Percentiles rank a stretch among this genome's conserved stretches.
phyloP scores from a whole-genome alignment of 1,140 invertebrate genomes.

The Philopotamus ludificatus region DNA sequence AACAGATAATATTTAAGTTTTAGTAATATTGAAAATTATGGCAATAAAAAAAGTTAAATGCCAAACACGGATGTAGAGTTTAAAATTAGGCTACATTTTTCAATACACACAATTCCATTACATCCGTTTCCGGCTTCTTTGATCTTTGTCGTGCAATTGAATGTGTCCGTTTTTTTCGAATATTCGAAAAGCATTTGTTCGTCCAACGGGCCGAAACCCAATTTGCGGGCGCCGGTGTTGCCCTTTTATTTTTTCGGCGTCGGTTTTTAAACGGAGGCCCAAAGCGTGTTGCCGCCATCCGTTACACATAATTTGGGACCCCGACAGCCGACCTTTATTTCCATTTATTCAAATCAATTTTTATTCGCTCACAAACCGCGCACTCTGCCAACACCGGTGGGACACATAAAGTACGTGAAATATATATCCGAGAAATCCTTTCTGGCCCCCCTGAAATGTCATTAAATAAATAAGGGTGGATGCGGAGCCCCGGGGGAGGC shows the following conservation, averaged over 20 bases:
- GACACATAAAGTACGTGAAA: slow-evolving; percentile 24
- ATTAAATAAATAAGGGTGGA: slow-evolving; percentile 22
- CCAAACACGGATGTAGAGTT: neutral
- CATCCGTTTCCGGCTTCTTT: neutral
- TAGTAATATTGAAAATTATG: no score
- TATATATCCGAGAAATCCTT: slow-evolving; percentile 26
- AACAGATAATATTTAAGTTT: no score
- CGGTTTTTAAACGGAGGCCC: neutral
- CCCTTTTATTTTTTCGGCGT: slow-evolving; percentile 12
- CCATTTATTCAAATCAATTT: slow-evolving; percentile 35
- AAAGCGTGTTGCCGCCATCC: slow-evolving; percentile 12
- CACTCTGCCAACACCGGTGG: neutral
- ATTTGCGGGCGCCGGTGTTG: neutral
- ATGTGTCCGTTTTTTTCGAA: neutral
- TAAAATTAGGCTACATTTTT: neutral
- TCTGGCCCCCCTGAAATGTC: slow-evolving; percentile 14
- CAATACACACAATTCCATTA: neutral
- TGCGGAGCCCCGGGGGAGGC: neutral
- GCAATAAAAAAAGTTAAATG: no score
- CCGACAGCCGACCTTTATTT: slow-evolving; percentile 29
- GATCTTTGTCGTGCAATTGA: neutral
- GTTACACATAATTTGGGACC: slow-evolving; percentile 28
- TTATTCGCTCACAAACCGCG: slow-evolving; percentile 19
- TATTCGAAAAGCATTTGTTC: neutral
- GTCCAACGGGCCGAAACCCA: neutral